Evolutionary conservation across 2,888 invertebrate species (phyloP), one percentile per base, ranked within the genome.

Genomic region (Lycocerus yunnanus): DNA sequence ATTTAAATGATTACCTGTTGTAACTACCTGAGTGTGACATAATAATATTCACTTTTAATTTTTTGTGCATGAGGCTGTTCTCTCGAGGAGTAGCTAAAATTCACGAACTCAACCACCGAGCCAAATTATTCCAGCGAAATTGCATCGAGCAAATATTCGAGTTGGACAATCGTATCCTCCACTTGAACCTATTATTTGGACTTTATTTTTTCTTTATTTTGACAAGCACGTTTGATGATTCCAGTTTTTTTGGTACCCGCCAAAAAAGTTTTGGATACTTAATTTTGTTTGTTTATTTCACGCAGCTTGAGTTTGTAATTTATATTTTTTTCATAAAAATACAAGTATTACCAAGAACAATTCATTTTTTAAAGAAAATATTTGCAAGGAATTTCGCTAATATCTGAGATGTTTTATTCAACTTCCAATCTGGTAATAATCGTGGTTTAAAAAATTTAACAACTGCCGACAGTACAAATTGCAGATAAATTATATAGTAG

Each of bases 1-100:
- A 74, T 72, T 74, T 76, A 68, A 74, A 76, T 76, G 76, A 71
- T 72, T 74, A 43, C 66, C 71, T 66, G 16, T 60, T 69, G 71
- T 61, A 71, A 68, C 60, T 66, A 69, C 66, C 69, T 15, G 66
- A 63, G 21, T 27, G 59, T 27, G 70, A 15, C 71, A 73, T 71
- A 66, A 70, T 73, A 72, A 63, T 71, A 21, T 72, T 59, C 69
- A 70, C 70, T 65, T 73, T 65, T 66, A 68, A 63, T 65, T 63
- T 63, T 16, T 16, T 63, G 13, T 63, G 18, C 18, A n/a, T 20
- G 61, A 61, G 18, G 21, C 21, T 24, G 21, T 10, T 11, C 21
- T n/a, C n/a, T n/a, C 21, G 10, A 10, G 11, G 61, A n/a, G 61
- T 10, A 18, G n/a, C n/a, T n/a, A 15, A 63, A n/a, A n/a, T n/a